Evolutionary conservation across 1,140 invertebrate genomes (phyloP).

Genomic region (Eueides isabella): DNA sequence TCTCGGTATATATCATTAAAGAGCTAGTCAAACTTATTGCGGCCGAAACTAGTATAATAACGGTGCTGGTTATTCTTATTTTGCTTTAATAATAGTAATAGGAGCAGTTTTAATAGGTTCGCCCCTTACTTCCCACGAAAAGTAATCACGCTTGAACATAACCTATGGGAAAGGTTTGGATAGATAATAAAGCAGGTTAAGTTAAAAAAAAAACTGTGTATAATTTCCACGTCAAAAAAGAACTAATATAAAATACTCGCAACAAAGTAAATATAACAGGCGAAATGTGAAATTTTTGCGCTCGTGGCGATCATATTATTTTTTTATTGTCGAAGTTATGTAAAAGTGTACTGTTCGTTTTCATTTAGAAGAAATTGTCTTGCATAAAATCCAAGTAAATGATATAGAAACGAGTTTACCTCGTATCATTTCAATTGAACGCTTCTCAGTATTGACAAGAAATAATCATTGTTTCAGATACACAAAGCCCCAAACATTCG

Average conservation of each 20-base stretch:
- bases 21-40: constrained; percentile 64
- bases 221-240: no score
- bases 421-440: constrained; percentile 40
- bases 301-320: not conserved
- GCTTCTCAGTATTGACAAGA: constrained; percentile 43
- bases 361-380: constrained; percentile 33
- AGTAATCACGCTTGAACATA: constrained; percentile 38
- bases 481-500: constrained; percentile 97
- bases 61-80: constrained; percentile 60
- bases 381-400: constrained; percentile 37
- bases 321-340: constrained; percentile 20
- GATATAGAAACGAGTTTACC: constrained; percentile 26
- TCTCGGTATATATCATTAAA: constrained; percentile 38
- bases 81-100: constrained; percentile 70
- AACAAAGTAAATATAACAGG: not conserved
- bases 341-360: constrained; percentile 23
- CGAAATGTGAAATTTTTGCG: constrained; percentile 16
- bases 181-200: not conserved
- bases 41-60: constrained; percentile 63
- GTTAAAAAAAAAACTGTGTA: not conserved
- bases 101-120: constrained; percentile 56
- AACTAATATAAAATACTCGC: not conserved
- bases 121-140: constrained; percentile 61
- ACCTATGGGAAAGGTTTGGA: constrained; percentile 41
- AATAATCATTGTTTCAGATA: constrained; percentile 87